A percentile compares a stretch with the other conserved stretches of the same genome.
phyloP scores from a whole-genome alignment of 1,140 invertebrate species.

The Drosophila bocki region DNA sequence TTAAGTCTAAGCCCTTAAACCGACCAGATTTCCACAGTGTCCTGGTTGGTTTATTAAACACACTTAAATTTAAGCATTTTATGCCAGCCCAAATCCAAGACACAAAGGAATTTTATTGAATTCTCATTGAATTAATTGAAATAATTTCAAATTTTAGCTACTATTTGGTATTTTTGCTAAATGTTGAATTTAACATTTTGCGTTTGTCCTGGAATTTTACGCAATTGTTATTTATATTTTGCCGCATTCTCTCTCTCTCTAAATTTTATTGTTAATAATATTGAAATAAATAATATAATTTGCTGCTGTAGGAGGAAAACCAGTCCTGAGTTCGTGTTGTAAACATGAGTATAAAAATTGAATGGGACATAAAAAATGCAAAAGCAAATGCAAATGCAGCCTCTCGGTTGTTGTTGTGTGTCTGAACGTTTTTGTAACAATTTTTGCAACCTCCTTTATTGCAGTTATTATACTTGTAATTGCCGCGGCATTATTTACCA shows the following conservation, averaged over 20 bases:
- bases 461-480: slow-evolving; percentile 47
- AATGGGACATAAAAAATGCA: slow-evolving; percentile 63
- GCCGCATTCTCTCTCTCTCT: background rate
- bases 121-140: slow-evolving; percentile 33
- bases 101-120: slow-evolving; percentile 24
- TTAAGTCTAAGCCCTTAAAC: slow-evolving; percentile 39
- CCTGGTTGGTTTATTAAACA: slow-evolving; percentile 11
- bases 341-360: slow-evolving; percentile 64
- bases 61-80: slow-evolving; percentile 13
- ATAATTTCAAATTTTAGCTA: slow-evolving; percentile 20
- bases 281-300: slow-evolving; percentile 51
- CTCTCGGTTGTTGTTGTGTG: slow-evolving; percentile 26
- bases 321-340: slow-evolving; percentile 66
- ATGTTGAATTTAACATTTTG: slow-evolving; percentile 22
- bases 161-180: slow-evolving; percentile 12
- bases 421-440: slow-evolving; percentile 21
- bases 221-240: slow-evolving; percentile 23
- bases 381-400: slow-evolving; percentile 45
- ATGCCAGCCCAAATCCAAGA: slow-evolving; percentile 5
- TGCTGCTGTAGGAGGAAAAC: slow-evolving; percentile 51
- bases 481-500: slow-evolving; percentile 46
- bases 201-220: slow-evolving; percentile 24
- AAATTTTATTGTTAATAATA: slow-evolving; percentile 42
- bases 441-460: slow-evolving; percentile 15
- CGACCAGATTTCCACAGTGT: slow-evolving; percentile 7